phyloP scores from a whole-genome alignment of 1,140 invertebrate genomes.

The Harpegnathos saltator region DNA sequence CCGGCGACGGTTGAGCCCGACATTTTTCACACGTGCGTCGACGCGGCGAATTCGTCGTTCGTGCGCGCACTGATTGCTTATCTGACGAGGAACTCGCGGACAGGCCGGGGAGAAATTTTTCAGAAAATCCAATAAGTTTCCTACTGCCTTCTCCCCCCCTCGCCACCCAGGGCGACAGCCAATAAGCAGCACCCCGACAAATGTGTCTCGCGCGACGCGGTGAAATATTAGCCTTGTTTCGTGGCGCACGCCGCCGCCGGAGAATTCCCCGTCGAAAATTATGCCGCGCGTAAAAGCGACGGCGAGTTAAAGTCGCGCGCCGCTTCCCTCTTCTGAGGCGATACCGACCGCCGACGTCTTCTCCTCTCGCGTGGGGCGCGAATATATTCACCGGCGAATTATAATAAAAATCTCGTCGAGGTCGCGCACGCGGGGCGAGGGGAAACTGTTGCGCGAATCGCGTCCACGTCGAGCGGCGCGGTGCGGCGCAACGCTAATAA shows the following conservation, averaged over 20 bases:
- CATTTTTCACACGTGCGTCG: conserved; percentile 23
- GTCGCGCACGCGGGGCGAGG: background rate
- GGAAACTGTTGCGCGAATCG: conserved; percentile 14
- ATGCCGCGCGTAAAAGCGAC: conserved; percentile 1
- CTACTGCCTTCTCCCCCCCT: too few species aligned
- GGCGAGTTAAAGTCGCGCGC: background rate
- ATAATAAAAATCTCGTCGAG: background rate
- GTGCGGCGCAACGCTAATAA: background rate
- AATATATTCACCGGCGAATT: background rate
- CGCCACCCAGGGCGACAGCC: conserved; percentile 11
- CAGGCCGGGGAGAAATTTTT: conserved; percentile 37
- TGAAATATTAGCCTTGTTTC: conserved; percentile 51
- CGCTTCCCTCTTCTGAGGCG: background rate
- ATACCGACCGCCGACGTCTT: background rate
- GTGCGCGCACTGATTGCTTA: conserved; percentile 42
- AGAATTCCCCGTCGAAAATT: conserved; percentile 14
- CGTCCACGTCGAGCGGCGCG: background rate
- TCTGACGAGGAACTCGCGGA: conserved; percentile 12
- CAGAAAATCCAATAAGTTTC: conserved; percentile 5
- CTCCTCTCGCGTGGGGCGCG: too few species aligned
- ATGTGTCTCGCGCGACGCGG: conserved; percentile 16
- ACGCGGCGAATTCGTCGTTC: conserved; percentile 10
- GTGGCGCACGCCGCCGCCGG: too few species aligned
- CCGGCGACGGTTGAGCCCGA: background rate
- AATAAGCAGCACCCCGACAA: conserved; percentile 26